Evolutionary conservation across 2,113 vertebrate species (phyloP).

Genomic region (Anolis sagrei): DNA sequence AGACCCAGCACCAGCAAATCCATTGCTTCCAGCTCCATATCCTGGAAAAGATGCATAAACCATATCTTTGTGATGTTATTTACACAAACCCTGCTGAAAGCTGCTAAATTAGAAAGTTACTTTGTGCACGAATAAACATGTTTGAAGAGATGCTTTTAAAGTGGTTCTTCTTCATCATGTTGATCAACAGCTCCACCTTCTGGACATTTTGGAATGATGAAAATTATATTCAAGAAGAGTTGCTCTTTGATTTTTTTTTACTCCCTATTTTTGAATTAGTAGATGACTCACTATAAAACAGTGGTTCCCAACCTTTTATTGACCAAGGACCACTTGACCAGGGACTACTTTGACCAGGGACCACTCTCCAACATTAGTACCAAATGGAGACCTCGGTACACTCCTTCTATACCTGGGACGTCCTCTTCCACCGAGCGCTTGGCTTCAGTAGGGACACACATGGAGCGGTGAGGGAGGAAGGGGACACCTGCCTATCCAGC

Average conservation of each 20-base stretch:
- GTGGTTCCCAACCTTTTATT: background rate
- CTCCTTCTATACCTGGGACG: too few relatives aligned
- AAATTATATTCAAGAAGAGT: background rate
- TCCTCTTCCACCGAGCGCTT: too few relatives aligned
- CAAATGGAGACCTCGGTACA: too few relatives aligned
- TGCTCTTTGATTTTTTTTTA: background rate
- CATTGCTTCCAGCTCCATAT: constrained; percentile 25
- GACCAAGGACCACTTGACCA: too few relatives aligned
- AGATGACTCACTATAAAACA: background rate
- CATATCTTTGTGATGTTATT: background rate
- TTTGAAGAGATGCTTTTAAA: too few relatives aligned
- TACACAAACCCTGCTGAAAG: background rate
- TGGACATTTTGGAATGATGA: background rate
- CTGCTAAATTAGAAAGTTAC: background rate
- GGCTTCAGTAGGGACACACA: too few relatives aligned
- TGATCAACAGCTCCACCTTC: constrained; percentile 10
- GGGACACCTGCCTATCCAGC: too few relatives aligned
- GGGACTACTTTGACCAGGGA: too few relatives aligned
- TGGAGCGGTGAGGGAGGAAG: too few relatives aligned
- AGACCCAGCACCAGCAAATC: background rate
- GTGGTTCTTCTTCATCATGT: background rate
- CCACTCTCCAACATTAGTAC: too few relatives aligned
- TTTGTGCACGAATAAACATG: background rate
- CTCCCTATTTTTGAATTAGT: background rate
- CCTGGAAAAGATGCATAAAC: constrained; percentile 6